These are phyloP conservation scores for Aphidius gifuensis DNA, from an alignment of 1,140 invertebrate species.

Conservation along the genomic window DNA sequence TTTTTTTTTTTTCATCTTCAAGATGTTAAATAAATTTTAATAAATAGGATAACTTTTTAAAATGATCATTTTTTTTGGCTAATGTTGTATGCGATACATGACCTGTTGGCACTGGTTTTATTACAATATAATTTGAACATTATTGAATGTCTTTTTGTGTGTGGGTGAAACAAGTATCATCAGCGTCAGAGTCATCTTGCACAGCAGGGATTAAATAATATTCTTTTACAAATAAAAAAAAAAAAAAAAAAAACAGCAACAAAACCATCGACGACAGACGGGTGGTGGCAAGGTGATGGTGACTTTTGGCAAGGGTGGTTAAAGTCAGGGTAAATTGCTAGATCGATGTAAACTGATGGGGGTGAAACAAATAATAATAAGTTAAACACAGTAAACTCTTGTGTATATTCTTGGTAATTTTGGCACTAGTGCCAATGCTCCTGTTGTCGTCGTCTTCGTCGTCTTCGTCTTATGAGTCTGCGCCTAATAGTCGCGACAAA, in stretches of 20 bases:
- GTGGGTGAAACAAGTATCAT: constrained; percentile 12
- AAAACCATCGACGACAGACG: not conserved
- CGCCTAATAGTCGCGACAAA: constrained; percentile 24
- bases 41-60: no score
- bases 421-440: constrained; percentile 37
- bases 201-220: constrained; percentile 18
- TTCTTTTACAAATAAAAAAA: not conserved
- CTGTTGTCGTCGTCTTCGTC: constrained; percentile 10
- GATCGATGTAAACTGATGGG: not conserved
- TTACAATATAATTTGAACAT: not conserved
- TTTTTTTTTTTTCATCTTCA: not conserved
- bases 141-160: constrained; percentile 14
- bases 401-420: constrained; percentile 20
- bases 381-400: no score
- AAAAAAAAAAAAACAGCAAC: no score
- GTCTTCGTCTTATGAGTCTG: constrained; percentile 16
- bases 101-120: no score
- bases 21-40: no score
- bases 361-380: not conserved
- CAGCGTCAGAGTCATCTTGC: constrained; percentile 12
- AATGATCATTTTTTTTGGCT: no score
- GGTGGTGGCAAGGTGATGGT: not conserved
- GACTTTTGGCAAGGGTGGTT: no score
- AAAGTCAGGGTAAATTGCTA: no score
- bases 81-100: no score